Evolutionary conservation across 2,113 vertebrate genomes (phyloP).

Genomic region (Oncorhynchus mykiss): DNA sequence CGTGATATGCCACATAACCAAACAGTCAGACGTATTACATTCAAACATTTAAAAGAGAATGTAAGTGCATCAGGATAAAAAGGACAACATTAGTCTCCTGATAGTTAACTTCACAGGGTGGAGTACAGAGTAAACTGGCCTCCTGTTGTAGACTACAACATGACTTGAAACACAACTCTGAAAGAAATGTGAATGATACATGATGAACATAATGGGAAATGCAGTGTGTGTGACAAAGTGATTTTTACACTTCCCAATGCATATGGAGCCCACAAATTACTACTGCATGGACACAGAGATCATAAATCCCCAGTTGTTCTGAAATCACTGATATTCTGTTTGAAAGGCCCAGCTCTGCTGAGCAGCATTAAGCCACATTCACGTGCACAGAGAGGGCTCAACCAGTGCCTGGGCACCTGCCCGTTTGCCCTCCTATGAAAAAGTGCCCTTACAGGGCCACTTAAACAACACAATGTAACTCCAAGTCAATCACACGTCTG

Average conservation of each 20-base stretch:
- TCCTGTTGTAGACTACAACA: conserved; percentile 33
- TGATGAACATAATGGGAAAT: conserved; percentile 47
- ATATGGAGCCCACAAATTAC: conserved; percentile 19
- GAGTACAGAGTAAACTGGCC: conserved; percentile 9
- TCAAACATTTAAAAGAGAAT: conserved; percentile 36
- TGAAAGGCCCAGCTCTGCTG: conserved; percentile 31
- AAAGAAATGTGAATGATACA: conserved; percentile 50
- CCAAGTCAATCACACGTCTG: no score
- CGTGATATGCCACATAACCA: conserved; percentile 24
- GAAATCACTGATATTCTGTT: conserved; percentile 14
- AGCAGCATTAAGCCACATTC: neutral
- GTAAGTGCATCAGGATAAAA: conserved; percentile 21
- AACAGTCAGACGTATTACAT: conserved; percentile 14
- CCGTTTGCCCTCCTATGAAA: no score
- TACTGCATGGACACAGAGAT: conserved; percentile 29
- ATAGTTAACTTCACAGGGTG: neutral
- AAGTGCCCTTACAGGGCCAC: no score
- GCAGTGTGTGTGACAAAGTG: conserved; percentile 35
- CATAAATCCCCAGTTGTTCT: conserved; percentile 22
- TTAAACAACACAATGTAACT: no score
- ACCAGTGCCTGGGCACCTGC: no score
- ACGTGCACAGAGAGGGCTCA: no score
- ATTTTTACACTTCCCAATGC: conserved; percentile 28
- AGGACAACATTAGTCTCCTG: conserved; percentile 19
- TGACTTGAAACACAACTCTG: conserved; percentile 39